Conservation (phyloP, 2,113 vertebrate genomes). For the Tricholaema leucomelas region DNA sequence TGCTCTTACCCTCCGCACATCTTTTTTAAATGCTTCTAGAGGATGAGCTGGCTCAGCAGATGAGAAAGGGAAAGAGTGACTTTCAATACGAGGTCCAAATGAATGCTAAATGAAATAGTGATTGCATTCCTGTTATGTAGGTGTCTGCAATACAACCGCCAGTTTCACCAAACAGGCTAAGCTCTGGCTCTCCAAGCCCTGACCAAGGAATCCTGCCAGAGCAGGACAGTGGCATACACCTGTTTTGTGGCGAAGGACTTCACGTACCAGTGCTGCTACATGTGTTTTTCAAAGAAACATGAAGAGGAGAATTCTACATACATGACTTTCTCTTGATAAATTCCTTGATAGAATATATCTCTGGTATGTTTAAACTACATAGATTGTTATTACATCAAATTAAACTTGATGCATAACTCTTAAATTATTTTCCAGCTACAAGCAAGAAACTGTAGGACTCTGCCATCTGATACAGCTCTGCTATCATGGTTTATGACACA, state of each 20-base stretch:
- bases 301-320: not conserved
- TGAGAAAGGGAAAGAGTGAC: not conserved
- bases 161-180: not conserved
- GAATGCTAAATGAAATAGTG: not conserved
- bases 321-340: not conserved
- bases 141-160: not conserved
- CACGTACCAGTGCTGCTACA: not conserved
- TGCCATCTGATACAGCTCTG: not conserved
- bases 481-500: not conserved
- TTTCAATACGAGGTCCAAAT: not conserved
- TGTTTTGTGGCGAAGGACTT: not conserved
- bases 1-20: not conserved
- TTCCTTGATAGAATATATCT: not conserved
- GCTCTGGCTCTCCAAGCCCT: not conserved
- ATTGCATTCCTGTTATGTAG: conserved; percentile 6
- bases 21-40: not conserved
- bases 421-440: not conserved
- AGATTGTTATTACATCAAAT: conserved; percentile 11
- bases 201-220: not conserved
- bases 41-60: not conserved
- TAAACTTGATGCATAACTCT: not conserved
- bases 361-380: not conserved
- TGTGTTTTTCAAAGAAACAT: not conserved
- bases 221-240: not conserved
- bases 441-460: not conserved